Base-by-base conservation (phyloP, 2,797 vertebrate genomes). In the Odontamblyopus rebecca region DNA sequence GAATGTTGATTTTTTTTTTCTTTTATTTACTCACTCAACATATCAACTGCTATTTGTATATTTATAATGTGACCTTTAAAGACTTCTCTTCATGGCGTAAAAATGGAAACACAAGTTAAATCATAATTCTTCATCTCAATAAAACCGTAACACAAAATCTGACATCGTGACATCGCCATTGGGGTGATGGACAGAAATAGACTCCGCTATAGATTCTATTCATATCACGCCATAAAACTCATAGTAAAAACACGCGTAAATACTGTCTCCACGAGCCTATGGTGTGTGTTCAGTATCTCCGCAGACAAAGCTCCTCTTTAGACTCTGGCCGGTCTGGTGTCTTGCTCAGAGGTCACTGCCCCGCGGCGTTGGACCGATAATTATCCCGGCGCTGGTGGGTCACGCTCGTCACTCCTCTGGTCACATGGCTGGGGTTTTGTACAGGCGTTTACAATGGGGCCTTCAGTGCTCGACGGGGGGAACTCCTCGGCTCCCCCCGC, bases 351-450 rank as follows among this genome's bases (percentile, higher is more conserved):
- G 88, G 89, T 90, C 89, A 90, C 74, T 35, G 78, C 86, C 89
- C 88, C 2, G 77, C 77, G 88, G 89, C 90, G 68, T 41, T 72
- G 79, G 78, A 85, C 69, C 77, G 79, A 80, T 88, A 86, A 89
- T 89, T 87, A 89, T 80, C 81, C 73, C 79, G 76, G 63, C 67
- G 79, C 82, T 83, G 90, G 87, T 82, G 87, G 89, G 87, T 90
- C 90, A 91, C 54, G 76, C 73, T 83, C 79, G 76, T 88, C 86
- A 86, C 90, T 90, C 86, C 85, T 84, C 82, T 79, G 83, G 89
- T 91, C 90, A 92, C 89, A 91, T 91, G 91, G 83, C 78, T 70
- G 76, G 76, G 74, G 67, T 87, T 83, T 86, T 82, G 73, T 77
- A 57, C 68, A 53, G 73, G 53, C 11, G 0, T 2, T 68, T 62